Base-by-base conservation (phyloP, 2,113 vertebrate species). In the Epinephelus cyanopodus region DNA sequence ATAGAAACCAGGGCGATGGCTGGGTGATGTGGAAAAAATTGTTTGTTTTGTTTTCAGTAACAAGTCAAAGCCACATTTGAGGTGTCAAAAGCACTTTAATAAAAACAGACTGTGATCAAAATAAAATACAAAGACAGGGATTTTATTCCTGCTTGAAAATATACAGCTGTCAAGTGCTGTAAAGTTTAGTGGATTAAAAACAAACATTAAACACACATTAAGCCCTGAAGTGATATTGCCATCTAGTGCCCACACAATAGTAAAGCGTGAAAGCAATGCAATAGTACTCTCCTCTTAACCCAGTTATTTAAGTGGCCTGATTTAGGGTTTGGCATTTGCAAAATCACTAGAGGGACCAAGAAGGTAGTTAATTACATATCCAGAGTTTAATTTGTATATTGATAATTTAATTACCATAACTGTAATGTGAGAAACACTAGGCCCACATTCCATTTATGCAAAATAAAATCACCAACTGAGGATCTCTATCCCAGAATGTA, bases 321-420 rank as follows among this genome's bases (percentile, higher is more conserved):
- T 62, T 74, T 10, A 12, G 42, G 5, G 21, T 69, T 70, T 56
- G 5, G 1, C 2, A 6, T 60, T 53, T 45, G 42, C 42, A 13
- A 42, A 52, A 48, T 60, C 14, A 58, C 33, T 2, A 18, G 14
- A 6, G 60, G 37, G 27, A 54, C 54, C 15, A 42, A 25, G 45
- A 47, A 3, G 39, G 10, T 61, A 27, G 57, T 80, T 85, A 70
- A 77, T 85, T 67, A 84, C 42, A 78, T 1, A 6, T 65, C 19
- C 14, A 63, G 53, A 37, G 66, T 80, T 6, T 73, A 47, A 74
- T 56, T 77, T 70, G 15, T 52, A 29, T 33, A 52, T 58, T 48
- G 53, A 27, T 54, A 60, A 74, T 74, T 33, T 27, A 37, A 56
- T 50, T 50, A 42, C 12, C 21, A 10, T 56, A 29, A 42, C 15